A percentile compares a stretch with the other conserved stretches of the same genome.
phyloP scores from a whole-genome alignment of 2,888 invertebrate species.

The Calephelis perditalis region DNA sequence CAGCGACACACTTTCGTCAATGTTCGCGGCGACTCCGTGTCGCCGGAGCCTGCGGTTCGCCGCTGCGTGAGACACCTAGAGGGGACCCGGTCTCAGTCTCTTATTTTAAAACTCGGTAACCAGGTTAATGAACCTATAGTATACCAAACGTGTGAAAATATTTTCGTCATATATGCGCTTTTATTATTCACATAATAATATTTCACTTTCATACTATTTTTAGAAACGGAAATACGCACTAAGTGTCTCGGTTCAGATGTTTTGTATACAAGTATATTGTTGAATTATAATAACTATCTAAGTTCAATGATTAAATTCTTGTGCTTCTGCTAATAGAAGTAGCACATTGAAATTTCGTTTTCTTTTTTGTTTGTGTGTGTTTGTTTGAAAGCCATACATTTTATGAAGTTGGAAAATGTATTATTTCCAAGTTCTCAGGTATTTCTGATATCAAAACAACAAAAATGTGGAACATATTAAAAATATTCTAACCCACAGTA shows the following conservation, averaged over 20 bases:
- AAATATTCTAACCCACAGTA: no score
- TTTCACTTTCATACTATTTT: constrained; percentile 12
- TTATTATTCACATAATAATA: constrained; percentile 18
- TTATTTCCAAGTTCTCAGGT: no score
- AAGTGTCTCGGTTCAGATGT: constrained; percentile 3
- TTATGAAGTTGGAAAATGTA: no score
- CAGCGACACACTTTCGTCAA: constrained; percentile 58
- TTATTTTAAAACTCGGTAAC: constrained; percentile 68
- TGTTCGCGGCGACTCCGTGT: constrained; percentile 18
- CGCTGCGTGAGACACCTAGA: constrained; percentile 23
- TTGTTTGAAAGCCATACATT: no score
- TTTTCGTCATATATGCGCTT: constrained; percentile 33
- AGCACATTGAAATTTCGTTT: no score
- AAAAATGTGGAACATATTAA: no score
- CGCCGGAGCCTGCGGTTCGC: constrained; percentile 24
- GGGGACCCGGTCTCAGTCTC: constrained; percentile 39
- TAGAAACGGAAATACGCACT: constrained; percentile 12
- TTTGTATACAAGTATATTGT: neutral
- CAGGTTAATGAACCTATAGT: constrained; percentile 73
- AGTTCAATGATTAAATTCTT: no score
- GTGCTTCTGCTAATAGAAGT: no score
- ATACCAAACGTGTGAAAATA: constrained; percentile 63
- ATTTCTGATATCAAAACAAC: no score
- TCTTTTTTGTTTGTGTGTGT: no score
- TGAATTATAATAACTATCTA: no score